Base-by-base conservation (phyloP, 2,113 vertebrate species). In the Athene cunicularia region DNA sequence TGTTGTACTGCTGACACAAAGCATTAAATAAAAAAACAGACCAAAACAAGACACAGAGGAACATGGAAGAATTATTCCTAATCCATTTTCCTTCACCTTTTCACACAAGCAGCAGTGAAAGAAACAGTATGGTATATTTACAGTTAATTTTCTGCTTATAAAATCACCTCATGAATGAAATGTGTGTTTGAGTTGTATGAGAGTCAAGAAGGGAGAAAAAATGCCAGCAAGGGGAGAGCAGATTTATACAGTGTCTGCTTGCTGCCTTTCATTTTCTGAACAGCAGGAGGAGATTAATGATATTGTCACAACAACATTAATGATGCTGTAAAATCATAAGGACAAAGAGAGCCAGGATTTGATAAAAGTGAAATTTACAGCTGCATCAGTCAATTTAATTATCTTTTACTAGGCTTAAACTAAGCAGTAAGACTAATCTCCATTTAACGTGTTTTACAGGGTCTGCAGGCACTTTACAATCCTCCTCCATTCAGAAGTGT, bases 321-420 rank as follows among this genome's bases (percentile, higher is more conserved):
- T 97, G 98, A 98, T 97, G 97, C 97, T 98, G 94, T 98, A 98
- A 98, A 98, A 98, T 98, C 97, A 95, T 96, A 97, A 97, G 97
- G 86, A 95, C 84, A 63, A 83, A 86, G 95, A 96, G 88, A 95
- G 96, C 35, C 67, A 97, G 94, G 88, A 92, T 98, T 98, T 97
- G 97, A 98, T 98, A 98, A 98, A 98, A 98, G 97, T 94, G 96
- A 98, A 97, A 96, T 98, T 98, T 98, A 98, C 92, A 98, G 97
- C 97, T 96, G 93, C 96, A 97, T 98, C 95, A 98, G 98, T 98
- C 98, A 98, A 98, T 98, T 97, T 98, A 98, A 98, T 98, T 98
- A 98, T 98, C 98, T 97, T 98, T 98, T 98, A 98, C 97, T 98
- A 77, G 97, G 96, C 94, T 98, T 98, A 97, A 97, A 97, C 96